Conservation (phyloP, 2,888 invertebrate species). For the Neocrepidodera transversa region DNA sequence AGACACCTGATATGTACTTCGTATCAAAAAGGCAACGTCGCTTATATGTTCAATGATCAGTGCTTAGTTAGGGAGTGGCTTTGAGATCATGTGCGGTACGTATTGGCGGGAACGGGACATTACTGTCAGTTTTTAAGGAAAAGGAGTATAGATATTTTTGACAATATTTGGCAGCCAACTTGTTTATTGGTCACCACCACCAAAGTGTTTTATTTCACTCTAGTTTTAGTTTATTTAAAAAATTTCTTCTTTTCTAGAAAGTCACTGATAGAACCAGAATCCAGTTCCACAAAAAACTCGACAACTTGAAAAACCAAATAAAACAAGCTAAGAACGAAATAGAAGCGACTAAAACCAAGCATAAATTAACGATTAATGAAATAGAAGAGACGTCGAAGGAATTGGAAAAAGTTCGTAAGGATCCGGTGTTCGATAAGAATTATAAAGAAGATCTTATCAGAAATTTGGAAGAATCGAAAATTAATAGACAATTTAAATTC, state of each 20-base stretch:
- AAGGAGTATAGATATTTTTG: too few relatives aligned
- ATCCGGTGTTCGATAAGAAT: not conserved
- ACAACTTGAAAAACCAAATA: slow-evolving; percentile 66
- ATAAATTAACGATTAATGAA: slow-evolving; percentile 17
- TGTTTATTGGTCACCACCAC: too few relatives aligned
- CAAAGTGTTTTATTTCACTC: too few relatives aligned
- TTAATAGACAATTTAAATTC: slow-evolving; percentile 62
- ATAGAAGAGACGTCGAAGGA: not conserved
- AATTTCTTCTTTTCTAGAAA: slow-evolving; percentile 17
- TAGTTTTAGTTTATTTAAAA: too few relatives aligned
- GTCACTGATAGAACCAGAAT: slow-evolving; percentile 60
- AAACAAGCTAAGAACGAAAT: slow-evolving; percentile 62
- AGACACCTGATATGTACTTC: too few relatives aligned
- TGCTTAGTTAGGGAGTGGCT: too few relatives aligned
- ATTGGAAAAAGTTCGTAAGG: not conserved
- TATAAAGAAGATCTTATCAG: slow-evolving; percentile 38
- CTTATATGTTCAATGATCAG: too few relatives aligned
- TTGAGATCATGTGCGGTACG: too few relatives aligned
- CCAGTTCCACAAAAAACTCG: slow-evolving; percentile 65
- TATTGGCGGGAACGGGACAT: too few relatives aligned
- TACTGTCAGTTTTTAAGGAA: too few relatives aligned
- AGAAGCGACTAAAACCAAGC: slow-evolving; percentile 21
- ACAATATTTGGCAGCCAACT: too few relatives aligned
- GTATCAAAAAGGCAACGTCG: too few relatives aligned
- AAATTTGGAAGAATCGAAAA: slow-evolving; percentile 53